Base-by-base conservation (phyloP, 2,797 vertebrate genomes). In the Mycteria americana region DNA sequence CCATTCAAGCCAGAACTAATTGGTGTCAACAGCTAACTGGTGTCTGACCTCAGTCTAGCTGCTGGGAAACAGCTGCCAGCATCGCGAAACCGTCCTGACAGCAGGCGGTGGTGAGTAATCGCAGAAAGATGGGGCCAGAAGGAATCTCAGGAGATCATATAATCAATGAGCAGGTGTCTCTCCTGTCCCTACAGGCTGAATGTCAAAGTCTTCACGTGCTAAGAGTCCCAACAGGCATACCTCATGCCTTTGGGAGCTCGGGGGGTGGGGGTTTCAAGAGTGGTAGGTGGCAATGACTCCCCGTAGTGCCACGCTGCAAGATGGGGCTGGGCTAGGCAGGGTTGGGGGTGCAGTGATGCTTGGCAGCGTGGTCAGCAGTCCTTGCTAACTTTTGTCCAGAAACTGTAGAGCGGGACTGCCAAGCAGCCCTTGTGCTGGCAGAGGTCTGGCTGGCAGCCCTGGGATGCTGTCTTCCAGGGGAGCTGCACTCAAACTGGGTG, bases 381-480 rank as follows among this genome's bases (percentile, higher is more conserved):
- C 67, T 30, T 33, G 90, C 50, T 85, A 53, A 88, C 68, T 92
- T 88, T 70, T 60, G 69, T 94, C 8, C 83, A 83, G 41, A 37
- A 95, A 16, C 27, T 4, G 3, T 22, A 2, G 43, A 17, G n/a
- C 0, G 25, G 76, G 17, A 19, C 9, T 93, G 95, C 82, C 88
- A 93, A 93, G 73, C 39, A 64, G 37, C 60, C 35, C 50, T 80
- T 9, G 43, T 48, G 69, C 48, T 74, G 93, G 83, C 88, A 28
- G 51, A 51, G 90, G 80, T 30, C 79, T 90, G 96, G 80, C 73
- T 80, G 83, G 83, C 88, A 92, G 91, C 86, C 86, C 76, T 46
- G 73, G 73, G 92, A 68, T 59, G 69, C 65, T 53, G 68, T 24
- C 73, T 86, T 63, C 77, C 80, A 89, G 62, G 48, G 77, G 69